Evolutionary conservation across 1,140 invertebrate species (phyloP).

Genomic region (Arctopsyche grandis): DNA sequence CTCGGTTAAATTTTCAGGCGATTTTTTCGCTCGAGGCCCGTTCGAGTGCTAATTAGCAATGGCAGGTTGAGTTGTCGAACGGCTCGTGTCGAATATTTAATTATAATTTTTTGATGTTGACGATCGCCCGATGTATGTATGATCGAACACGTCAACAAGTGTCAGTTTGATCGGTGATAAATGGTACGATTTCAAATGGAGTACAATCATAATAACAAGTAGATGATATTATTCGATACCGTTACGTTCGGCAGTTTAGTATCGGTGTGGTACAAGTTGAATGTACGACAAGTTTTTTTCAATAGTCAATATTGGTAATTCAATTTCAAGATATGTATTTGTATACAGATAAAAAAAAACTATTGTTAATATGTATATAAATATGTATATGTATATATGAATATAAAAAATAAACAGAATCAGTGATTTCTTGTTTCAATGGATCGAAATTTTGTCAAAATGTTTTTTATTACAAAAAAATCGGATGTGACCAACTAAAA

Average conservation of each 20-base stretch:
- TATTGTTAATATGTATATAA: neutral
- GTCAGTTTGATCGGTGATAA: slow-evolving; percentile 16
- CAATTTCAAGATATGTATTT: neutral
- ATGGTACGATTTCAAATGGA: neutral
- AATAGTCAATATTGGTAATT: no score
- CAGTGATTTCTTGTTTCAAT: no score
- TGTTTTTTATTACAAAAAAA: no score
- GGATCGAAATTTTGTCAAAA: no score
- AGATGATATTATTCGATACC: no score
- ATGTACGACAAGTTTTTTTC: no score
- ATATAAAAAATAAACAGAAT: no score
- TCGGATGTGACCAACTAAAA: no score
- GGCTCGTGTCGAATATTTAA: slow-evolving; percentile 6
- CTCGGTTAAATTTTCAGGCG: neutral
- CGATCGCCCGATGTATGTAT: neutral
- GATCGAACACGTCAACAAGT: slow-evolving; percentile 6
- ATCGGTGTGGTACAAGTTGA: no score
- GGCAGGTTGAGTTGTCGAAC: slow-evolving; percentile 5
- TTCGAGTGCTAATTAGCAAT: slow-evolving; percentile 14
- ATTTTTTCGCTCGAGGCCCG: neutral
- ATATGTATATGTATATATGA: neutral
- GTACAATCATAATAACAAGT: no score
- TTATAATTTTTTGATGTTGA: slow-evolving; percentile 8
- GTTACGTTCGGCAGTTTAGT: no score
- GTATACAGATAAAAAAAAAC: neutral